Evolutionary conservation across 2,113 vertebrate species (phyloP), one percentile per base, ranked within the genome.

Genomic region (Dryoscopus gambensis): DNA sequence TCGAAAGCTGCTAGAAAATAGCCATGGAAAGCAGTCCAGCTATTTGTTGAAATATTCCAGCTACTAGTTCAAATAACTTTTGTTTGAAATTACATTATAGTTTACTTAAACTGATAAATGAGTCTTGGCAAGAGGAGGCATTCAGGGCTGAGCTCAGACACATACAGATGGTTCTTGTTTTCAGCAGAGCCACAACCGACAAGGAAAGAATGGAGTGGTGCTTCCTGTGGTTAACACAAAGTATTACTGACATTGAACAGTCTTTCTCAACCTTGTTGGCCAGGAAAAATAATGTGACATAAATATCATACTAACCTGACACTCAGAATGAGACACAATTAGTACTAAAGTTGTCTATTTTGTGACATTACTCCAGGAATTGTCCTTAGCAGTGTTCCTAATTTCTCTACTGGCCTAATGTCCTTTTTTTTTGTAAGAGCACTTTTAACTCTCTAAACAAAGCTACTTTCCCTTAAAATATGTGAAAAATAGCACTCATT

Each of bases 61-160:
- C 77, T 89, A 86, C 88, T 81, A 85, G 65, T 95, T 93, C 40
- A 49, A 73, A 90, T 50, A 94, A 81, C 75, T 64, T 96, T 87
- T 96, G 91, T 94, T 96, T 94, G 86, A 95, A 96, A 95, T 96
- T 73, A 68, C 23, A 12, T 85, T 94, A 84, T 92, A 15, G 7
- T 87, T 98, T 96, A 86, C 52, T 95, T 76, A 87, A 94, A 65
- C 80, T 92, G 69, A 82, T 96, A 90, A 84, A 67, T 68, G 59
- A 64, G 28, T 64, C 68, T 94, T 95, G 94, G 96, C 88, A 95
- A 78, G 55, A 56, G 30, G 78, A 86, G n/a, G 42, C 23, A 7
- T 70, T 71, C n/a, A 55, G 78, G 77, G 40, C 59, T 90, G 50
- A 95, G 83, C 60, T 82, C 65, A 70, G 64, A 74, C 44, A 53